Evolutionary conservation across 2,888 invertebrate species (phyloP), one percentile per base, ranked within the genome.

Genomic region (Melipona beecheii): DNA sequence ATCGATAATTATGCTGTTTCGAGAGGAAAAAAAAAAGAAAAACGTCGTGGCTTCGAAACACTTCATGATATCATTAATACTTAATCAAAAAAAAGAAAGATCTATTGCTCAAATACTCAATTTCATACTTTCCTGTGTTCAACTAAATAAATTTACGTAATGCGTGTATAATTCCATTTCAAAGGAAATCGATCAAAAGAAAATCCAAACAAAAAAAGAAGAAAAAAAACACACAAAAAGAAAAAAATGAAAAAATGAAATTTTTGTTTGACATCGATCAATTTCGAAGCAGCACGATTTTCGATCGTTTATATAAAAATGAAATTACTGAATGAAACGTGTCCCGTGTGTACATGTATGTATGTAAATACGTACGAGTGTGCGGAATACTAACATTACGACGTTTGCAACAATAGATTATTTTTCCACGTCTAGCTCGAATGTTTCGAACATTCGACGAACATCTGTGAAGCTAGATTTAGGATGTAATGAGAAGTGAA

Each of bases 331-430:
- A 65, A 60, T 54, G 82, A 56, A 58, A 71, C 78, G 78, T 75
- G 54, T 62, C 64, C 60, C 64, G 69, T 78, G 77, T 68, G 68
- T 65, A 69, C 69, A 73, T 70, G 71, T 84, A 73, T 80, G 72
- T 64, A 66, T 82, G 73, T 70, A 86, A 36, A 77, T 77, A 77
- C 73, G 72, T 69, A 65, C 69, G 73, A 72, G 56, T 75, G 74
- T 70, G 77, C 70, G 68, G 54, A 77, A 72, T 56, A 88, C 82
- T 85, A 83, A 81, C 74, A 82, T 43, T 80, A 85, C 86, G 83
- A 80, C 62, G 73, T 85, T 88, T 75, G 70, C 86, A 84, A 84
- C 86, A 89, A 89, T 86, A 91, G 88, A 91, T 90, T 90, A 90
- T 89, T 88, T 90, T 89, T 88, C 82, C 72, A 87, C 77, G 85